phyloP scores from a whole-genome alignment of 2,113 vertebrate genomes.

The Phasianus colchicus region DNA sequence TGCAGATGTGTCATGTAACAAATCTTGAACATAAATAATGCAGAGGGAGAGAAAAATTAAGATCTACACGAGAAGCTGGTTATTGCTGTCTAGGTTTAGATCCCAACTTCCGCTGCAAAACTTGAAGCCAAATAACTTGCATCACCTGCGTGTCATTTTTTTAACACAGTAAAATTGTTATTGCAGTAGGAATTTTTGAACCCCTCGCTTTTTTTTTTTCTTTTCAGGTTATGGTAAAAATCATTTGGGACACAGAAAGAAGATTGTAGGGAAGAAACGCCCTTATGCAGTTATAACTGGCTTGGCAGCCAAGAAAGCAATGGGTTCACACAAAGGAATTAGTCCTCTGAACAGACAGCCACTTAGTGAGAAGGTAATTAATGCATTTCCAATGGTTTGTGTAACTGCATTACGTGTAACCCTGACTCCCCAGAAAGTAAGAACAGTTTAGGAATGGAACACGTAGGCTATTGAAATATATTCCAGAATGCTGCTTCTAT shows the following conservation, averaged over 20 bases:
- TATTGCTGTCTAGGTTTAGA: background rate
- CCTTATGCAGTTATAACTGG: constrained; percentile 90
- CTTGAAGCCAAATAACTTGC: background rate
- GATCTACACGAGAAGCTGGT: background rate
- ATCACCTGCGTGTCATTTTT: background rate
- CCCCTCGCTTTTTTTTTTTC: background rate
- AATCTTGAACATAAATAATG: background rate
- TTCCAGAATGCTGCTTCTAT: background rate
- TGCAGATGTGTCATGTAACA: background rate
- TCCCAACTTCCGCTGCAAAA: background rate
- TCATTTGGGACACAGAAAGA: constrained; percentile 76
- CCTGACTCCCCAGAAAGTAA: background rate
- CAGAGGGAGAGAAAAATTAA: background rate
- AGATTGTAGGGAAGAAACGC: constrained; percentile 79
- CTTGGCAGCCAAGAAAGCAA: constrained; percentile 86
- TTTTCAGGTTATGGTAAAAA: constrained; percentile 79
- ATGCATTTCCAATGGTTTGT: background rate
- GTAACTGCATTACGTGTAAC: background rate
- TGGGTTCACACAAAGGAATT: constrained; percentile 81
- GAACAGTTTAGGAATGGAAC: background rate
- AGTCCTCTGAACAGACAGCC: constrained; percentile 88
- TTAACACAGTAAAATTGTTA: background rate
- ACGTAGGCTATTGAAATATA: background rate
- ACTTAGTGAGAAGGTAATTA: constrained; percentile 82
- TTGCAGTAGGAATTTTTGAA: background rate